phyloP scores from a whole-genome alignment of 2,113 vertebrate species.

The Stercorarius parasiticus region DNA sequence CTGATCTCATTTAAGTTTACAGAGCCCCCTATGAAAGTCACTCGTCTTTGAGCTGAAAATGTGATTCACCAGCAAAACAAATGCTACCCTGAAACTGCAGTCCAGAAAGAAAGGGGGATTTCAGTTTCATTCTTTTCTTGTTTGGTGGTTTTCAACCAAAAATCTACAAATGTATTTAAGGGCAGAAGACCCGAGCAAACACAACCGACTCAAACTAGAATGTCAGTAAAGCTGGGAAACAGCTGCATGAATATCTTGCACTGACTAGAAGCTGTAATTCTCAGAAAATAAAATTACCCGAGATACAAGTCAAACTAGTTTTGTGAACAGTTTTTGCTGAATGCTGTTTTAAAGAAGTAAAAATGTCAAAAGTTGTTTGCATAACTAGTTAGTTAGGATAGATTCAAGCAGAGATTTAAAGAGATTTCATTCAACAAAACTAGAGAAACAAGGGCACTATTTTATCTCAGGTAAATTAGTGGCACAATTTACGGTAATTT shows the following conservation, averaged over 20 bases:
- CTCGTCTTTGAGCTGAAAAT: conserved; percentile 39
- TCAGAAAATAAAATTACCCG: not conserved
- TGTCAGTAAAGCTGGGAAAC: not conserved
- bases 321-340: not conserved
- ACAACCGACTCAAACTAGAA: not conserved
- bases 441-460: not conserved
- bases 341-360: not conserved
- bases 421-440: not conserved
- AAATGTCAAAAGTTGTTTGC: not conserved
- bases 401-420: not conserved
- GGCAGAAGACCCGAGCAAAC: not conserved
- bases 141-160: not conserved
- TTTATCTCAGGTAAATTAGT: not conserved
- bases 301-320: not conserved
- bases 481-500: not conserved
- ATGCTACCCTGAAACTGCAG: conserved; percentile 21
- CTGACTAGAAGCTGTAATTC: not conserved
- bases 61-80: conserved; percentile 16
- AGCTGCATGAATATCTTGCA: not conserved
- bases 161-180: not conserved
- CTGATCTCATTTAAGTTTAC: conserved; percentile 26
- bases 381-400: not conserved
- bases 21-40: not conserved
- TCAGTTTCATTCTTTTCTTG: not conserved
- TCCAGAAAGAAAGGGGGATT: not conserved